These are phyloP conservation scores for Matsumyia berberina DNA, from an alignment of 2,888 invertebrate genomes.

Conservation along the genomic window DNA sequence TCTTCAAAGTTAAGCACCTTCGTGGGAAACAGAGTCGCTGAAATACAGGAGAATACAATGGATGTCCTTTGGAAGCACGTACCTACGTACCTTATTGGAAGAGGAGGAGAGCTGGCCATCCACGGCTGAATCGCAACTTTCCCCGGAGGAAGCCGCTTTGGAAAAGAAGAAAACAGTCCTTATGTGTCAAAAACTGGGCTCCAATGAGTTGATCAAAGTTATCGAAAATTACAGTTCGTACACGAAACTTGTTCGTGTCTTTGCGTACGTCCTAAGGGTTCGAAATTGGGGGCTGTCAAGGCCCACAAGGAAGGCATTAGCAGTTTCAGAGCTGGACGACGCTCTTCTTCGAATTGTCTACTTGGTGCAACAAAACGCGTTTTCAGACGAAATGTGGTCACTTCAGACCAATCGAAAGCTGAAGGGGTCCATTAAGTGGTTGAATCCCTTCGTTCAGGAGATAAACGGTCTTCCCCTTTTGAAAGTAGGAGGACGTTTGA, in stretches of 20 bases:
- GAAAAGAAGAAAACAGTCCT: slow-evolving; percentile 11
- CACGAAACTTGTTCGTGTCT: not conserved
- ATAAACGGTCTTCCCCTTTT: slow-evolving; percentile 3
- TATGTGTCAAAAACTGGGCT: not conserved
- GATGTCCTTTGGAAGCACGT: slow-evolving; percentile 28
- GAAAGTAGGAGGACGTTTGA: not conserved
- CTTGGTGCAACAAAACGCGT: slow-evolving; percentile 3
- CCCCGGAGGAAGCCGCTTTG: not conserved
- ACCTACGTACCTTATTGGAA: not conserved
- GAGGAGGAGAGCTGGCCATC: not conserved
- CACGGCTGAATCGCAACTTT: not conserved
- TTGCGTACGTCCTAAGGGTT: slow-evolving; percentile 1
- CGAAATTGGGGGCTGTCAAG: not conserved
- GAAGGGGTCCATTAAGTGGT: not conserved
- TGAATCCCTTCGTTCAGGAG: slow-evolving; percentile 7
- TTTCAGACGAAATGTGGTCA: not conserved
- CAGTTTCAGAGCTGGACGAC: slow-evolving; percentile 2
- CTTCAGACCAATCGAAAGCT: not conserved
- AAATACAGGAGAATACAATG: slow-evolving; percentile 26
- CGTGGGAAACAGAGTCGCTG: slow-evolving; percentile 33
- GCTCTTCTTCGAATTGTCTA: not conserved
- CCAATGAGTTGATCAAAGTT: not conserved
- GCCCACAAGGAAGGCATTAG: not conserved
- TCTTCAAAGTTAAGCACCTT: slow-evolving; percentile 8
- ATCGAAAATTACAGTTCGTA: not conserved